Evolutionary conservation across 2,888 invertebrate species (phyloP), one percentile per base, ranked within the genome.

Genomic region (Adelognathus sp.): DNA sequence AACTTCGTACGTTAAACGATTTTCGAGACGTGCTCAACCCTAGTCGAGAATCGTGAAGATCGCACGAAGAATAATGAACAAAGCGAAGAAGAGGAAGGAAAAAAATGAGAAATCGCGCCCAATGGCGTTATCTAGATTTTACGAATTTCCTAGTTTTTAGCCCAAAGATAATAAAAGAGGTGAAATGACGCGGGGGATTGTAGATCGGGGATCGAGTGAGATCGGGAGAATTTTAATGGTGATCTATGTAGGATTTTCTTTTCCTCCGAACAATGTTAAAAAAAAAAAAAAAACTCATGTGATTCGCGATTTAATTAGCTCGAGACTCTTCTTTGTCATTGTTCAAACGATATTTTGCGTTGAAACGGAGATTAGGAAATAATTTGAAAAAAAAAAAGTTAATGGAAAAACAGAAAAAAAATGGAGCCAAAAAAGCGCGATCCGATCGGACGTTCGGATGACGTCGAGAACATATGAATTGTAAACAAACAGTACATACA

Each of bases 201-300:
- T 33, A 21, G 60, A 60, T 27, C 41, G 44, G 33, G 67, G 56
- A 31, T 52, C 29, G 16, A 54, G 9, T 16, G 61, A 16, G 9
- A 54, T 11, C 14, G 56, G n/a, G 27, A 44, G 39, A 33, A 50
- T 52, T 72, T 54, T 54, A 60, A 41, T 39, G 58, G 39, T 52
- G 61, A 72, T 72, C 36, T 27, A 56, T 61, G n/a, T 33, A 71
- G 36, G 64, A 58, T 50, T 74, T 76, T 69, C 64, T 76, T 76
- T 66, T 18, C 46, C 73, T 78, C 69, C 63, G n/a, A 50, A 56
- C 63, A 69, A 70, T 39, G 33, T n/a, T n/a, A n/a, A n/a, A n/a
- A n/a, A n/a, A n/a, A n/a, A n/a, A n/a, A n/a, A n/a, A 24, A 76
- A 84, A 78, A 82, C 84, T 85, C 82, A 82, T 79, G 79, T 75